These are phyloP conservation scores for Indri indri DNA, from an alignment of 2,113 vertebrate genomes.

Conservation along the genomic window DNA sequence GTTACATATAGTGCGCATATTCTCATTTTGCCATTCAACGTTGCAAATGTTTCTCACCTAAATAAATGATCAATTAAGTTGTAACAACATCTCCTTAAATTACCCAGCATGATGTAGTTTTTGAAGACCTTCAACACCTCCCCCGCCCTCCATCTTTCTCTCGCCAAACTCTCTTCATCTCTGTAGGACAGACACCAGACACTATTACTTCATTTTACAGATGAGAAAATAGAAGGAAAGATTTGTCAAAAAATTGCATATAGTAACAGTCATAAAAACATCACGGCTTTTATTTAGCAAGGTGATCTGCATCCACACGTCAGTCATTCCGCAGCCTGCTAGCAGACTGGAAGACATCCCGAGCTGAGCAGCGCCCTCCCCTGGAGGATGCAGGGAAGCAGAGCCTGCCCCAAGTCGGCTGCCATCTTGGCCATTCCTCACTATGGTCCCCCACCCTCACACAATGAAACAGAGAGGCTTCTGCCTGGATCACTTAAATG, in stretches of 20 bases:
- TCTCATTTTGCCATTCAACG: neutral
- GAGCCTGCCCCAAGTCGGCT: neutral
- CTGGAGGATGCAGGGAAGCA: neutral
- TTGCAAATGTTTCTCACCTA: neutral
- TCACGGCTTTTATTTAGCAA: neutral
- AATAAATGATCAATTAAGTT: neutral
- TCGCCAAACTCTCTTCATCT: neutral
- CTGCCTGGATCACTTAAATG: too few species aligned
- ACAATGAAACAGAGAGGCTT: neutral
- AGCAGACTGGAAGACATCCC: neutral
- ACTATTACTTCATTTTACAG: neutral
- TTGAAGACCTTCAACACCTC: neutral
- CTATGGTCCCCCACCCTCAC: rapidly evolving
- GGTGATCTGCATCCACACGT: neutral
- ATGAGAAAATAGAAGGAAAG: neutral
- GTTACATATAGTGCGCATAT: neutral
- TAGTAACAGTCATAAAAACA: neutral
- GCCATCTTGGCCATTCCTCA: neutral
- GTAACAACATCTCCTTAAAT: neutral
- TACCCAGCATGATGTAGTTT: neutral
- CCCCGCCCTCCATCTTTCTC: too few species aligned
- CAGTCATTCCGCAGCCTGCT: neutral
- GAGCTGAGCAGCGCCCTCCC: neutral
- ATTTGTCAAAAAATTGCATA: neutral
- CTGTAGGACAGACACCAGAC: neutral